Evolutionary conservation across 2,888 invertebrate species (phyloP), one percentile per base, ranked within the genome.

Genomic region (Eilema sororculum): DNA sequence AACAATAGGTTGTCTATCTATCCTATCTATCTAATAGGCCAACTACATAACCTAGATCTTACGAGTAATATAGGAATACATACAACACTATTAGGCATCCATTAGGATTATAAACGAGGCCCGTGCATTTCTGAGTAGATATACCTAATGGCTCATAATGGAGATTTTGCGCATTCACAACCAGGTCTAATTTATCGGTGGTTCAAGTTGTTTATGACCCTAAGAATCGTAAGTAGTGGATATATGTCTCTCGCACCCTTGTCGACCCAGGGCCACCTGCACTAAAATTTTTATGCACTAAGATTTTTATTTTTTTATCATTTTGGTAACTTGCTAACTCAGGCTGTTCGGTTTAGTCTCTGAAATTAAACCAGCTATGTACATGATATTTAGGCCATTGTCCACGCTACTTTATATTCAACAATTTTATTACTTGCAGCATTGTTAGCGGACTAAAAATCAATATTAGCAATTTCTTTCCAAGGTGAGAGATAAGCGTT

Each of bases 401-500:
- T 46, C 20, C 20, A 46, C 46, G 16, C 20, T 20, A 46, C 46
- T 20, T 46, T 16, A 16, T 8, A 20, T 20, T 41, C 20, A 20
- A 20, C 20, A 46, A 46, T 20, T 20, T 46, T 46, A 41, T 16
- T 16, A 46, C 46, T 46, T 61, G 33, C 30, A 63, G 58, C 6
- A 67, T 64, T 64, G 46, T 41, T 65, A 33, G 79, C 69, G 77
- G 74, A 70, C 74, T 57, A 74, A 76, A 68, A 80, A 80, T 81
- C 81, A 81, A 81, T 81, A 81, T 75, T 75, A 72, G 76, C 61
- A 79, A 79, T 71, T 73, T 66, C 73, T 41, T 63, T 77, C 75
- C 81, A 80, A 81, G 81, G 81, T 78, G 81, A 80, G 75, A 80
- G 75, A 57, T 62, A 73, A 79, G 72, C 81, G 79, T 73, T 77